Conservation (phyloP, 1,140 invertebrate genomes). For the Drosophila seguyi region DNA sequence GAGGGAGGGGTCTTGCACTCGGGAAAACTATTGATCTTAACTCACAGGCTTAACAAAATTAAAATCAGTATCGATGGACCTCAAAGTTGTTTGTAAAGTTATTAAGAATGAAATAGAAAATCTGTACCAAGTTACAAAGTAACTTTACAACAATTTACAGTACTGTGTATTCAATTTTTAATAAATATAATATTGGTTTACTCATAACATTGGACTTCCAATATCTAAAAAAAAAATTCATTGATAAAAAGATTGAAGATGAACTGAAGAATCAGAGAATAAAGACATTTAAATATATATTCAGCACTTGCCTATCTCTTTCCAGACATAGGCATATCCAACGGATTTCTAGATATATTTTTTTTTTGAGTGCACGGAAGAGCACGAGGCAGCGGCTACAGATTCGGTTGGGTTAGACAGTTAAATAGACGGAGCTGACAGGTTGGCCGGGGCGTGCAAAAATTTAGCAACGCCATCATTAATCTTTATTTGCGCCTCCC, state of each 20-base stretch:
- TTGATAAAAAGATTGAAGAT: not conserved
- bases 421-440: conserved; percentile 78
- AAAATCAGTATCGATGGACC: no score
- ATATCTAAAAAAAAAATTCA: no score
- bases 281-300: not conserved
- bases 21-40: not conserved
- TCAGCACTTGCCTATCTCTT: not conserved
- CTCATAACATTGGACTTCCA: no score
- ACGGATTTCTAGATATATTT: not conserved
- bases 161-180: no score
- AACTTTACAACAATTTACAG: no score
- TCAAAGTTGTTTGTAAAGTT: no score
- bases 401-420: conserved; percentile 60
- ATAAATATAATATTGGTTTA: no score
- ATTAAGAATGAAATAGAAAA: no score
- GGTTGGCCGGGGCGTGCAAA: conserved; percentile 70
- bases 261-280: not conserved
- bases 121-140: no score
- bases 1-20: not conserved
- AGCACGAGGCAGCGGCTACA: not conserved
- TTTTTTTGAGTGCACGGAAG: not conserved
- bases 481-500: conserved; percentile 75
- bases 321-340: not conserved
- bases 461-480: conserved; percentile 78
- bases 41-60: no score